Base-by-base conservation (phyloP, 2,888 invertebrate genomes). In the Eupsilia transversa region DNA sequence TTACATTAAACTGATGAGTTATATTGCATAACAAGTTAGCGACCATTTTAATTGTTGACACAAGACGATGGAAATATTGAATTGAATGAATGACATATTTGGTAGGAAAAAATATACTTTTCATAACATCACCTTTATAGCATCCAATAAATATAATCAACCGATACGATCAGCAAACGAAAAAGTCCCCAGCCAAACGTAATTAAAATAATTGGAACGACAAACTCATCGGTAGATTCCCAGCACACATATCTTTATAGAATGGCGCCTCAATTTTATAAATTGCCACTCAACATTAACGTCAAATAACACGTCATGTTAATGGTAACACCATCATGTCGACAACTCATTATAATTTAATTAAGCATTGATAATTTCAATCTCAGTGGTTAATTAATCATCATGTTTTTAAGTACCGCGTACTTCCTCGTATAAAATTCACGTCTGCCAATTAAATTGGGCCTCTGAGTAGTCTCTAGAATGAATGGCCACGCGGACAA, bases 191-290 rank as follows among this genome's bases (percentile, higher is more conserved):
- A 60, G 61, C 57, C 63, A 69, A 73, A 77, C 57, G 74, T 84
- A 83, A 85, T 83, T 83, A 77, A 77, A 80, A 73, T 85, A 85
- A 85, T 85, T 85, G 77, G 60, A 76, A 73, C 77, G 77, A 84
- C 73, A 75, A 75, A 73, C 64, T 69, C 77, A 38, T 60, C 74
- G 61, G 72, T 64, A 67, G 60, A 49, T 27, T 71, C 63, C 66
- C 41, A 52, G 9, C 59, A 38, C 70, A 64, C 69, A 77, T 81
- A 72, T 72, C 74, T 60, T 46, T 59, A 46, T 54, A 83, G 74
- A 72, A 75, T 68, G 65, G 71, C 33, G 71, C 69, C 71, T 69
- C 68, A 69, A 83, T 80, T 86, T 80, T 78, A 78, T 78, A 74
- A 78, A 86, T 83, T 86, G 60, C 72, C 76, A 74, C 73, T 73